These are phyloP conservation scores for Seira musarum DNA, from an alignment of 2,888 invertebrate genomes.

Conservation along the genomic window DNA sequence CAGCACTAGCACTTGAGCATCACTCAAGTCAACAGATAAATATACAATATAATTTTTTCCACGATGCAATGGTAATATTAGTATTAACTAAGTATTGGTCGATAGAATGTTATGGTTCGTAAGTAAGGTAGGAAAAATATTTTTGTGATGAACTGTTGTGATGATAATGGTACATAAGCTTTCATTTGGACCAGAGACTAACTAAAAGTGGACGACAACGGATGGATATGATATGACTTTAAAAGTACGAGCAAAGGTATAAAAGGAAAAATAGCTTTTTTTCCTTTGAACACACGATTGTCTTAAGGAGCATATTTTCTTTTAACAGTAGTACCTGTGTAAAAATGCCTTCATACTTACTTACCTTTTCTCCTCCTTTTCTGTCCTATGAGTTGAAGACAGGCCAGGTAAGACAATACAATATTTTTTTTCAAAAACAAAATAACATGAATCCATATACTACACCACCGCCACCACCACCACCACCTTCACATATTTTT, in stretches of 20 bases:
- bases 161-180: not conserved
- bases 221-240: conserved; percentile 1
- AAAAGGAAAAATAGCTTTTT: conserved; percentile 1
- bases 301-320: not conserved
- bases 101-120: too few species aligned
- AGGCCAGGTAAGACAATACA: not conserved
- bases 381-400: not conserved
- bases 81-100: not conserved
- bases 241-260: not conserved
- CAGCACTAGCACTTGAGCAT: too few species aligned
- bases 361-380: conserved; percentile 5
- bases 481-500: conserved; percentile 5
- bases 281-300: not conserved
- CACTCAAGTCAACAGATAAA: not conserved
- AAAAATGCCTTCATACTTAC: not conserved
- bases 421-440: too few species aligned
- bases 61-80: too few species aligned
- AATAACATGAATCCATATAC: conserved; percentile 1
- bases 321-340: not conserved
- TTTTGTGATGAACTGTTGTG: not conserved
- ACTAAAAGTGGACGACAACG: not conserved
- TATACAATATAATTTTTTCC: not conserved
- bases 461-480: not conserved
- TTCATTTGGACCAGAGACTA: not conserved
- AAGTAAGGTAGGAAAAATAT: not conserved